These are phyloP conservation scores for Cryptophagus acutangulus DNA, from an alignment of 2,888 invertebrate genomes.

Conservation along the genomic window DNA sequence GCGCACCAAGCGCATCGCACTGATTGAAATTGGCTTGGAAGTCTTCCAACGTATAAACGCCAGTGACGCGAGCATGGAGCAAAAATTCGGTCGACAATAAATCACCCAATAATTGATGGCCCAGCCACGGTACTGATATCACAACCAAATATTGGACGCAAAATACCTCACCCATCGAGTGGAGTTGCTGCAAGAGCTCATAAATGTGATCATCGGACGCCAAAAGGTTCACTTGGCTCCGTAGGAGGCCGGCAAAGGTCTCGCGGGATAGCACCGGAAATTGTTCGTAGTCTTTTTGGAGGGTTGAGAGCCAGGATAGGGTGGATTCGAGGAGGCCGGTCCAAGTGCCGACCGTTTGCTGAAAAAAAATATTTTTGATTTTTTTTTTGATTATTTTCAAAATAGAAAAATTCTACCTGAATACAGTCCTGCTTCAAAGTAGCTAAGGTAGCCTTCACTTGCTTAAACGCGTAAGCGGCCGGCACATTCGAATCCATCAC, in stretches of 20 bases:
- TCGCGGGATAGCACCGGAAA: constrained; percentile 61
- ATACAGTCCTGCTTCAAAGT: constrained; percentile 52
- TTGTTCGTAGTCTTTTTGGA: constrained; percentile 52
- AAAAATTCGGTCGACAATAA: constrained; percentile 56
- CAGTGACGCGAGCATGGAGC: constrained; percentile 55
- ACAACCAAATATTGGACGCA: constrained; percentile 58
- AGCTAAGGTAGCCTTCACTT: constrained; percentile 54
- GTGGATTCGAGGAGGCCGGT: constrained; percentile 58
- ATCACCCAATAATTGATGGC: constrained; percentile 61
- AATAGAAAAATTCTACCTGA: constrained; percentile 44
- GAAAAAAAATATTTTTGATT: constrained; percentile 9
- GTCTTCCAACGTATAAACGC: constrained; percentile 67
- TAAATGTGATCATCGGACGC: constrained; percentile 60
- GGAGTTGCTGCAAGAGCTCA: constrained; percentile 59
- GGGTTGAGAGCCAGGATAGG: constrained; percentile 49
- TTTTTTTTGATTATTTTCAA: background rate
- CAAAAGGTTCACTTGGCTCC: constrained; percentile 59
- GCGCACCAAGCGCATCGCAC: constrained; percentile 62
- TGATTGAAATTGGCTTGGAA: constrained; percentile 68
- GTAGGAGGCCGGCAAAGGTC: constrained; percentile 54
- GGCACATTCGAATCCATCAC: constrained; percentile 60
- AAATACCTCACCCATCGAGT: constrained; percentile 58
- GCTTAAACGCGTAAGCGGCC: constrained; percentile 58
- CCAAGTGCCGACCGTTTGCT: constrained; percentile 48
- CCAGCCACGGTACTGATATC: constrained; percentile 63